phyloP scores from a whole-genome alignment of 2,888 invertebrate genomes.

The Plagodis pulveraria region DNA sequence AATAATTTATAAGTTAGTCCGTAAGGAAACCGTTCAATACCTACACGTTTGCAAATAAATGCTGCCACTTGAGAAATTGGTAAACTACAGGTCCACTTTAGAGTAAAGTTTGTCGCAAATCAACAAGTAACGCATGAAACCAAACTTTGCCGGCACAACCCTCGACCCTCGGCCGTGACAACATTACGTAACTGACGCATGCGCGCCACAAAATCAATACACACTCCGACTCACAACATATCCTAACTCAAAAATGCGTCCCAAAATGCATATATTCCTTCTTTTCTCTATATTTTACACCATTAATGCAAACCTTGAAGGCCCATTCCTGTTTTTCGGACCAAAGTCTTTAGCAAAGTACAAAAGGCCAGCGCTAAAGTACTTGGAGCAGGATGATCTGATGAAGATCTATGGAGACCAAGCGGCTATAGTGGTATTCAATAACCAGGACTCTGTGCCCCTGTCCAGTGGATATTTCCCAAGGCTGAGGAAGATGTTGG shows the following conservation, averaged over 20 bases:
- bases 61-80: too few species aligned
- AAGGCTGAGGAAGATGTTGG: conserved; percentile 82
- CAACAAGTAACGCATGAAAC: background rate
- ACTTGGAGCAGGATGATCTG: conserved; percentile 82
- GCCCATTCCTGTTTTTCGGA: conserved; percentile 86
- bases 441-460: conserved; percentile 83
- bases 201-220: conserved; percentile 36
- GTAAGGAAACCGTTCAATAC: too few species aligned
- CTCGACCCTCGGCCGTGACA: background rate
- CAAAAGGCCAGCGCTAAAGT: conserved; percentile 79
- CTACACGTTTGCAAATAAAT: too few species aligned
- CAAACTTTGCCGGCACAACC: background rate
- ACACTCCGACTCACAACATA: background rate
- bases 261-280: conserved; percentile 35
- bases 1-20: too few species aligned
- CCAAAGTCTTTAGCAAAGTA: conserved; percentile 77
- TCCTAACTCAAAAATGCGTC: conserved; percentile 19
- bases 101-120: background rate
- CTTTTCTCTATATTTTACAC: conserved; percentile 41
- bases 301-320: conserved; percentile 78
- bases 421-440: conserved; percentile 85
- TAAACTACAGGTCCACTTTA: too few species aligned
- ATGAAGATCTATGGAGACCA: conserved; percentile 84
- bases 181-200: conserved; percentile 24
- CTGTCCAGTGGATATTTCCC: conserved; percentile 83